Conservation (phyloP, 2,888 invertebrate species). For the Cyclophora punctaria region DNA sequence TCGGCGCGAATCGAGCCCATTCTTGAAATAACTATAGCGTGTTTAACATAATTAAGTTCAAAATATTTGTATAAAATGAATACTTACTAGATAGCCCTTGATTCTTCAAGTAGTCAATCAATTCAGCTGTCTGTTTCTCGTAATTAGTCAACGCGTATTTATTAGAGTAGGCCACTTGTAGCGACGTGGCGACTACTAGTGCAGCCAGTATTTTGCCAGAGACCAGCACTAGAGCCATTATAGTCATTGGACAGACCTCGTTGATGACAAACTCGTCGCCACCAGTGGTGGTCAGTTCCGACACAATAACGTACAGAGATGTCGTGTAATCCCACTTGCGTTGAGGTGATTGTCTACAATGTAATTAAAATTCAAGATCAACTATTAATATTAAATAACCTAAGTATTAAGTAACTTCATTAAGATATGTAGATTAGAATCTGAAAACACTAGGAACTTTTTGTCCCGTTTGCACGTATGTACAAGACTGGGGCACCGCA, state of each 20-base stretch:
- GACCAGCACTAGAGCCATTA: conserved; percentile 43
- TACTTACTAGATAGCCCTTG: conserved; percentile 59
- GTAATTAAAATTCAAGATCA: no score
- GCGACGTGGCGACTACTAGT: conserved; percentile 51
- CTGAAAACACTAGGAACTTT: no score
- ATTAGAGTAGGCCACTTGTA: conserved; percentile 53
- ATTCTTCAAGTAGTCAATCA: conserved; percentile 57
- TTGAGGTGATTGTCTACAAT: conserved; percentile 41
- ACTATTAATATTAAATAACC: no score
- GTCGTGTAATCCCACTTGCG: conserved; percentile 55
- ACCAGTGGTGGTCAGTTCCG: conserved; percentile 50
- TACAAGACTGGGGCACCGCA: no score
- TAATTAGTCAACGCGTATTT: conserved; percentile 55
- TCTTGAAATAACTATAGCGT: no score
- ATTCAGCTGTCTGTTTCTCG: conserved; percentile 43
- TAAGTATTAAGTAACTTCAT: no score
- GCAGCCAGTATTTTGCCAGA: conserved; percentile 61
- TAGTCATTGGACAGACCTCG: conserved; percentile 33
- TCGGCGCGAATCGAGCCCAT: no score
- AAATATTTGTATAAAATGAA: no score
- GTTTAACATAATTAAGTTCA: no score
- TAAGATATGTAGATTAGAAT: no score
- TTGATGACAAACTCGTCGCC: conserved; percentile 52
- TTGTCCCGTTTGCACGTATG: no score
- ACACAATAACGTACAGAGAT: conserved; percentile 51